Percentiles rank a stretch among this genome's conserved stretches.
Evolutionary conservation across 2,797 vertebrate genomes (phyloP).

Genomic region (Nothura maculosa): DNA sequence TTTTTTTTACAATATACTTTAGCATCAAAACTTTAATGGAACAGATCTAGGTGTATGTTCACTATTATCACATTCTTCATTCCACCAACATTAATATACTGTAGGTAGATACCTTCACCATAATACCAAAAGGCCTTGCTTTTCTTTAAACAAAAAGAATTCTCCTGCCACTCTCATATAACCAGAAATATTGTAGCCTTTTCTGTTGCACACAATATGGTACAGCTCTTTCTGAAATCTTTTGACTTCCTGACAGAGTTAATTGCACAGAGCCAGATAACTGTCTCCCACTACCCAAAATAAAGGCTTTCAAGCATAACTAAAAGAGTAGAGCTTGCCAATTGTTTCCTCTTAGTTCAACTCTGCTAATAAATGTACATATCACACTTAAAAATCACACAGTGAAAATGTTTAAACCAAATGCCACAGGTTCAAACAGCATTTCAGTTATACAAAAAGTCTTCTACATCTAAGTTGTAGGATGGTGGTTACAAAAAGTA

Average conservation of each 20-base stretch:
- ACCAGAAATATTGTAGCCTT: slow-evolving; percentile 1
- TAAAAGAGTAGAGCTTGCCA: background rate
- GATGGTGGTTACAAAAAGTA: background rate
- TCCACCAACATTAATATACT: background rate
- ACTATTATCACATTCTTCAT: background rate
- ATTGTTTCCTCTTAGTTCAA: background rate
- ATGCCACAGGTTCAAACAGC: background rate
- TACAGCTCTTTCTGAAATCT: slow-evolving; percentile 21
- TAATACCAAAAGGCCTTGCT: background rate
- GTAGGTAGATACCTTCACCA: background rate
- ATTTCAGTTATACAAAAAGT: background rate
- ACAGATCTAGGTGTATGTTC: background rate
- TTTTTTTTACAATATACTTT: background rate
- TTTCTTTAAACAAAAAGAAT: slow-evolving; percentile 23
- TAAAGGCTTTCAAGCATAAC: background rate
- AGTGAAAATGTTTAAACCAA: background rate
- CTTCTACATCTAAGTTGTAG: background rate
- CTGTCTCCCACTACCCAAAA: background rate
- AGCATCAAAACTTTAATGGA: background rate
- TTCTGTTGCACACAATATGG: background rate
- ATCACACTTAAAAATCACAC: background rate
- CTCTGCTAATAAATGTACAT: background rate
- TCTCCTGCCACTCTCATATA: background rate
- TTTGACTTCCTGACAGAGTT: slow-evolving; percentile 28
- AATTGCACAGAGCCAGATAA: slow-evolving; percentile 34